Conservation (phyloP, 2,888 invertebrate genomes). For the Eurytoma adleriae region DNA sequence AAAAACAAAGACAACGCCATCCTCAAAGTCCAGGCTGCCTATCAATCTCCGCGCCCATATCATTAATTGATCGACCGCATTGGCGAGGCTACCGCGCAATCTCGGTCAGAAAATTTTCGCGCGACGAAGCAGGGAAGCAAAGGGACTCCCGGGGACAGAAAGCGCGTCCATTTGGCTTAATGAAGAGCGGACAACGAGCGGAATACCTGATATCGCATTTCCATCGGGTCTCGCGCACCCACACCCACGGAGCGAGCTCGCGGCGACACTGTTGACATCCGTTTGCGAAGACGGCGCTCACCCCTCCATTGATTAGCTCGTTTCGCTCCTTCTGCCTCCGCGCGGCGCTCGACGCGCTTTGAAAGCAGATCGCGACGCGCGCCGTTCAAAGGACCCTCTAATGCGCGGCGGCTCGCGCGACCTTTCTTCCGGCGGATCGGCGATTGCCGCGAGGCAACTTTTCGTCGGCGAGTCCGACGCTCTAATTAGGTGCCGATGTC, state of each 20-base stretch:
- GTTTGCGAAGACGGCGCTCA: conserved; percentile 31
- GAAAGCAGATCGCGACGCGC: conserved; percentile 29
- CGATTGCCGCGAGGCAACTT: background rate
- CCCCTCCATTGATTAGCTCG: conserved; percentile 26
- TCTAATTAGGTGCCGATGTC: background rate
- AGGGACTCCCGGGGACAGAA: background rate
- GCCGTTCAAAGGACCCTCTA: no score
- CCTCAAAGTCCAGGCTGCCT: no score
- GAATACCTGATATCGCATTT: conserved; percentile 7
- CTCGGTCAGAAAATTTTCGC: no score
- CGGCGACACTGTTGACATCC: conserved; percentile 25
- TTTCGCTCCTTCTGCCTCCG: background rate
- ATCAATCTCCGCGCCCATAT: no score
- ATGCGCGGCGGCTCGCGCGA: background rate
- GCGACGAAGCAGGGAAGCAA: background rate
- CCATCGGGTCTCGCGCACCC: background rate
- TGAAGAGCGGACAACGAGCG: conserved; percentile 14
- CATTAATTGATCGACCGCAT: no score
- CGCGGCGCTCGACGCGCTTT: conserved; percentile 16
- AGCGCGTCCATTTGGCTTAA: conserved; percentile 15
- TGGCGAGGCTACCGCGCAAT: no score
- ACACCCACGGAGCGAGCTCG: background rate
- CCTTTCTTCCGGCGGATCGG: background rate
- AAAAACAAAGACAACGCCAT: no score
- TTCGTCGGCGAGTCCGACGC: background rate